Evolutionary conservation across 2,888 invertebrate genomes (phyloP), one percentile per base, ranked within the genome.

Genomic region (Proisotoma minuta): DNA sequence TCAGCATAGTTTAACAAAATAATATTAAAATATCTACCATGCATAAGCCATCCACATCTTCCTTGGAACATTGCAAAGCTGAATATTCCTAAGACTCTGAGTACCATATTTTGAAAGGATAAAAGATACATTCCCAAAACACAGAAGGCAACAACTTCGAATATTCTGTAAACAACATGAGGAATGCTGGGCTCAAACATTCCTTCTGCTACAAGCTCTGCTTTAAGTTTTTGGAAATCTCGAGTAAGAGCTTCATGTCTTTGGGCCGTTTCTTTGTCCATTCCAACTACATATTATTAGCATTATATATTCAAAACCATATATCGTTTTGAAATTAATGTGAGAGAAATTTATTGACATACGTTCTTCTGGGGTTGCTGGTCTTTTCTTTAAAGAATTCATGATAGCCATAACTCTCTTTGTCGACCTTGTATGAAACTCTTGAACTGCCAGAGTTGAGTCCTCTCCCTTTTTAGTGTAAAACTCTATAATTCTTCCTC

Each of bases 61-160:
- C 73, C 73, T 57, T 69, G 69, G 49, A 69, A 71, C 60, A 73
- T 56, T 5, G 62, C 71, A 34, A 71, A 70, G 34, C 61, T 63
- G n/a, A 71, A 8, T 8, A 70, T n/a, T 10, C 71, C 73, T n/a
- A 73, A 12, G 2, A 59, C 53, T n/a, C 51, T 63, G 10, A 63
- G 48, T 0, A 65, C 2, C 1, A 62, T 27, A 51, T 26, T 66
- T 26, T 64, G 28, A 2, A 65, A 27, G 2, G 62, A 57, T 15
- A 70, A 58, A 22, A 72, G 43, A 49, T 71, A 73, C n/a, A 72
- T 51, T 39, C 73, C 73, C 8, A 69, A 18, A 15, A 54, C 59
- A 3, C 60, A 62, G 4, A 73, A 50, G 1, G 58, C 12, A 3
- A 68, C 2, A 15, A 73, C 58, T 53, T 72, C 71, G 0, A 58